Evolutionary conservation across 2,888 invertebrate species (phyloP), one percentile per base, ranked within the genome.

Genomic region (Chaitophorus viminalis): DNA sequence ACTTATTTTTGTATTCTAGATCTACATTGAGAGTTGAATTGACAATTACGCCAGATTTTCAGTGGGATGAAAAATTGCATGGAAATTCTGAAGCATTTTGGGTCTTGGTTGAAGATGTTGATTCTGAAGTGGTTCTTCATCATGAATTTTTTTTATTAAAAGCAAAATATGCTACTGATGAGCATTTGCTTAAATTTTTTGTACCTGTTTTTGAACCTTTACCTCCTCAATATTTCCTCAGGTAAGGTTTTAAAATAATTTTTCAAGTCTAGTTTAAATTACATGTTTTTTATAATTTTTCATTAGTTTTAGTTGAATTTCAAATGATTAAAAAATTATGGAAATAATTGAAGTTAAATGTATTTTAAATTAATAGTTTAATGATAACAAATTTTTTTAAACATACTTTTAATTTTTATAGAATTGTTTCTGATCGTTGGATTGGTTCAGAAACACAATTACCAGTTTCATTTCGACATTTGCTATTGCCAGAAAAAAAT

Each of bases 201-300:
- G 99, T 99, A 78, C 99, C 99, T 0, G 97, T 99, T 52, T 99
- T 98, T 92, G 99, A 99, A 91, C 99, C 99, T 0, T 92, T 99
- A 85, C 99, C 99, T 1, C 99, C 99, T 0, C 99, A 99, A 91
- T 99, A 99, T 92, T 99, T 99, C 92, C 93, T 99, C 68, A 91
- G 93, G 89, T 90, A 89, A 60, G 75, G 29, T 14, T 46, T 46
- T 1, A 14, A 1, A 46, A 46, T 39, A 39, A 86, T 21, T 60
- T 36, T 29, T 72, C 8, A 17, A 46, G 18, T 36, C 14, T 75
- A 33, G 9, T 54, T 54, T 60, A 33, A 77, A 17, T 25, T 65
- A 21, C 9, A 65, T 65, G 5, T 82, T 3, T 82, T 36, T 21
- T 39, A 8, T 5, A 39, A 5, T 39, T 68, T 31, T 29, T 29